Evolutionary conservation across 1,140 invertebrate species (phyloP).

Genomic region (Dendroctonus valens): DNA sequence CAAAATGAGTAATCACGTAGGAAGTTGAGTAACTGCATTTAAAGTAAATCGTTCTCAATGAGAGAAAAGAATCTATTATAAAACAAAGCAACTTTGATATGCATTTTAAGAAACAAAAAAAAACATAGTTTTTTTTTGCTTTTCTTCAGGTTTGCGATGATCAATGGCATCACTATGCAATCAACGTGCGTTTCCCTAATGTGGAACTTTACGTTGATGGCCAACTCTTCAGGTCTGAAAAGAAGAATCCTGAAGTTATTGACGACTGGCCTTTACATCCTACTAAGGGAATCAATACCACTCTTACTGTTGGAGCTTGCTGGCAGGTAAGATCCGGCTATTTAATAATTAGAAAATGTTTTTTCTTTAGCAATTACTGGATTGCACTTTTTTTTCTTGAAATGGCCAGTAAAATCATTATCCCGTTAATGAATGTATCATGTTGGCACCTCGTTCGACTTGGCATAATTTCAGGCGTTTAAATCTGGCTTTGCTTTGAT

Average conservation of each 20-base stretch:
- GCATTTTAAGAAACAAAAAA: no score
- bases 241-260: constrained; percentile 92
- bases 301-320: constrained; percentile 91
- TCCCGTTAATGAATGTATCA: no score
- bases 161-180: constrained; percentile 97
- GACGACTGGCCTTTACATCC: constrained; percentile 99
- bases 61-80: no score
- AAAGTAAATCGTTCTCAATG: no score
- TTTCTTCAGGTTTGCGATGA: constrained; percentile 84
- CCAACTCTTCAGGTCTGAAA: constrained; percentile 71
- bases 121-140: no score
- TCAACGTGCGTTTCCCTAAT: constrained; percentile 88
- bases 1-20: no score
- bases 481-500: neutral
- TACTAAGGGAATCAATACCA: constrained; percentile 90
- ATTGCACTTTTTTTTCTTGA: neutral
- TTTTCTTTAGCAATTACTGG: no score
- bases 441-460: neutral
- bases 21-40: no score
- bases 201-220: constrained; percentile 90
- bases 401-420: no score
- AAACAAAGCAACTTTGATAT: no score
- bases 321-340: constrained; percentile 96
- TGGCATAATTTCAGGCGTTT: constrained; percentile 6
- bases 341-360: no score